phyloP scores from a whole-genome alignment of 2,113 vertebrate genomes.

The Gobio gobio region DNA sequence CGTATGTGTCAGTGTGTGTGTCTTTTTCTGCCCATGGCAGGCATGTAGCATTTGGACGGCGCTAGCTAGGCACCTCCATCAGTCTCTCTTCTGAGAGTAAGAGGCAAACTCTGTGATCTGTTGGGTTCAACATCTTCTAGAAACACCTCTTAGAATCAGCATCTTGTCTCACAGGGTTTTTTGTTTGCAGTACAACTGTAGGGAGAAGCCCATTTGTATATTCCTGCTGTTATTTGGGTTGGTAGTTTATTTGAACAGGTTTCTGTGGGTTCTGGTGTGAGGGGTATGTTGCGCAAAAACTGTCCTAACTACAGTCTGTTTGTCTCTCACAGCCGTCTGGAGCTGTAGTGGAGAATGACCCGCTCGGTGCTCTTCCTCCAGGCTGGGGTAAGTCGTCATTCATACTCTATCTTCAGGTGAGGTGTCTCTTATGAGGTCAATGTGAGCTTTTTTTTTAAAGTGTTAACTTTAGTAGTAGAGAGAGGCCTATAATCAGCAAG shows the following conservation, averaged over 20 bases:
- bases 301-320: slow-evolving; percentile 68
- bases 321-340: slow-evolving; percentile 81
- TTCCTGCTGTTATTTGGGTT: neutral
- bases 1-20: slow-evolving; percentile 64
- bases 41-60: slow-evolving; percentile 91
- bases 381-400: slow-evolving; percentile 94
- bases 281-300: neutral
- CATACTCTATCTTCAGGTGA: slow-evolving; percentile 71
- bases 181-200: neutral
- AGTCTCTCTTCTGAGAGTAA: slow-evolving; percentile 64
- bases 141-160: neutral
- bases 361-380: slow-evolving; percentile 89
- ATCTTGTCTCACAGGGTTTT: neutral
- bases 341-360: slow-evolving; percentile 89
- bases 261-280: neutral
- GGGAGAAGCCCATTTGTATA: neutral
- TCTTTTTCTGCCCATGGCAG: slow-evolving; percentile 23
- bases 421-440: slow-evolving; percentile 58
- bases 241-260: neutral
- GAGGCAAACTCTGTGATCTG: slow-evolving; percentile 37
- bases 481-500: neutral
- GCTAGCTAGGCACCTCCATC: slow-evolving; percentile 78
- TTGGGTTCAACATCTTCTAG: neutral
- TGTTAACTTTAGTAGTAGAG: neutral
- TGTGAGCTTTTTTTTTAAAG: neutral